Conservation (phyloP, 1,140 invertebrate genomes). For the Doryteuthis pealeii region DNA sequence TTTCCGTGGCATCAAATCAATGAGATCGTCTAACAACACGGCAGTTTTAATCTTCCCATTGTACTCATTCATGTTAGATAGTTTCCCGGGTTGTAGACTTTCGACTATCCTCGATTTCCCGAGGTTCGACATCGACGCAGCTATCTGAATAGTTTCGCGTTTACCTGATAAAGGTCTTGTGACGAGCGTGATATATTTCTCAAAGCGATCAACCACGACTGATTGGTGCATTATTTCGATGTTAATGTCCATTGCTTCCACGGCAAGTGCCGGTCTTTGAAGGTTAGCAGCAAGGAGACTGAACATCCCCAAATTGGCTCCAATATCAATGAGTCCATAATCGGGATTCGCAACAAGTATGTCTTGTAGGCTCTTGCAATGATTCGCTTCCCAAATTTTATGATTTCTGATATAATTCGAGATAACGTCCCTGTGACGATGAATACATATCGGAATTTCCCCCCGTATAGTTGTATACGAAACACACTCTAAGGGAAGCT, state of each 20-base stretch:
- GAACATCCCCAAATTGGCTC: slow-evolving; percentile 13
- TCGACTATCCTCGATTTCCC: no score
- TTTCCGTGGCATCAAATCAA: no score
- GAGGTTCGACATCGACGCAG: no score
- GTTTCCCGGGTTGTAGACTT: no score
- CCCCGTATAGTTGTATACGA: no score
- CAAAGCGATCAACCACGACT: slow-evolving; percentile 11
- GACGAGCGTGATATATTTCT: not conserved
- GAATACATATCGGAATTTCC: slow-evolving; percentile 15
- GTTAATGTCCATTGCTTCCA: slow-evolving; percentile 10
- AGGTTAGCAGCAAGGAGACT: slow-evolving; percentile 13
- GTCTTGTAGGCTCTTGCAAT: slow-evolving; percentile 6
- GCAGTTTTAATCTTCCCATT: no score
- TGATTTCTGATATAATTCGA: slow-evolving; percentile 5
- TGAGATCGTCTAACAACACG: no score
- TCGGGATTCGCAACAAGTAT: not conserved
- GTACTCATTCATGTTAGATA: no score
- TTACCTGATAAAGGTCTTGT: slow-evolving; percentile 5
- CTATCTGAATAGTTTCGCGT: no score
- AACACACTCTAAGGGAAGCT: no score
- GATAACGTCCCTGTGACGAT: slow-evolving; percentile 1
- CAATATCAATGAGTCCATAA: slow-evolving; percentile 16
- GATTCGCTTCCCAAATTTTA: slow-evolving; percentile 12
- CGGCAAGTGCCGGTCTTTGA: slow-evolving; percentile 6
- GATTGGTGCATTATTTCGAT: slow-evolving; percentile 13